Base-by-base conservation (phyloP, 92 coral and sea anemone species). In the Palythoa heliodiscus region DNA sequence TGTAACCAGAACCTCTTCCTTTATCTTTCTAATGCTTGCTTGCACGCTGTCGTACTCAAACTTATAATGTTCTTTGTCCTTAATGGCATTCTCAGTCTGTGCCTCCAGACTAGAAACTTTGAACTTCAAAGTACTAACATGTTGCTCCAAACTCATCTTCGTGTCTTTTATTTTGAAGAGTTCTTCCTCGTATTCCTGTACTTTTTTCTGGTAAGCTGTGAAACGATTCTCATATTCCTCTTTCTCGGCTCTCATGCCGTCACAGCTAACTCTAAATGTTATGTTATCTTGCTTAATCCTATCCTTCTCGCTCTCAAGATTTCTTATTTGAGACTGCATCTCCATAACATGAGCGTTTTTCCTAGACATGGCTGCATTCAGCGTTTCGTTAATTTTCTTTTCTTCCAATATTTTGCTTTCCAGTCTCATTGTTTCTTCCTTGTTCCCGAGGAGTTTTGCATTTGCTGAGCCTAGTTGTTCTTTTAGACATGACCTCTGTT, bases 391-490 rank as follows among this genome's bases (percentile, higher is more conserved):
- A 7, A 90, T 92, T 84, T 92, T 95, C 77, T 90, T 93, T 38
- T 91, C 94, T 64, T 95, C 98, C 64, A 90, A 52, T 55, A 93
- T 55, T 79, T 95, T 89, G 81, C 98, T 95, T 70, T 95, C 97
- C 14, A 93, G 81, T 66, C 81, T 75, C 97, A 95, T 93, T 6
- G 89, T 70, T 57, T 87, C 91, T 73, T 93, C 98, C 54, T 91
- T 93, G 47, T 87, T 77, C 39, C 75, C 80, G 9, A 89, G 77
- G 52, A 93, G 85, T 69, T 92, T 93, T 19, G 85, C 77, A 86
- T 91, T 95, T 11, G 86, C 89, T 53, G 84, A 92, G 48, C 90
- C 94, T 0, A 95, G 91, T 83, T 93, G 97, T 2, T 89, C 92
- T 74, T 93, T 92, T 29, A 91, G 87, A 77, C 89, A 87, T 29